These are phyloP conservation scores for Ictidomys tridecemlineatus DNA, from an alignment of 2,113 vertebrate species.

Conservation along the genomic window DNA sequence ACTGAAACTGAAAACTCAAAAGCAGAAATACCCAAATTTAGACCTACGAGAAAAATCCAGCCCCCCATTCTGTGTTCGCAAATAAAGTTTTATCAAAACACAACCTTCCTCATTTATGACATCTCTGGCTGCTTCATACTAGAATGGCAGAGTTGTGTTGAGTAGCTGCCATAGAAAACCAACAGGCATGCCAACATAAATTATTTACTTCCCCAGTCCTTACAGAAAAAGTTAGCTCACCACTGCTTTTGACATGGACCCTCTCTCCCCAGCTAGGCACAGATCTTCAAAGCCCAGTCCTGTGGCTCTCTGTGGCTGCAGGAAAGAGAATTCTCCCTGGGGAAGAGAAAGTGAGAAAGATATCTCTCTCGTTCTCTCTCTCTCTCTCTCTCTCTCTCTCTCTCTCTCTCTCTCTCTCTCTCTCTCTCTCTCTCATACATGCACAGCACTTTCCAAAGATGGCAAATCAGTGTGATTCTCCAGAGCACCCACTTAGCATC, in stretches of 20 bases:
- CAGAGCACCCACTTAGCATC: slow-evolving; percentile 46
- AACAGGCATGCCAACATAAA: neutral
- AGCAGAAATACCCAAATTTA: neutral
- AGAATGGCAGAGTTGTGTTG: neutral
- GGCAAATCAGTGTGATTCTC: slow-evolving; percentile 38
- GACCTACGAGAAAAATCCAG: neutral
- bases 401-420: neutral
- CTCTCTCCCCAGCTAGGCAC: neutral
- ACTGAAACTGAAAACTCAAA: neutral
- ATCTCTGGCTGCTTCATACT: neutral
- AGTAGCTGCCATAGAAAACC: neutral
- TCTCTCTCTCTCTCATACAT: neutral
- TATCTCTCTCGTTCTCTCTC: neutral
- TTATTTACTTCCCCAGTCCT: neutral
- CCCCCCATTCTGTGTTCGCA: neutral
- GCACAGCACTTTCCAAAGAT: neutral
- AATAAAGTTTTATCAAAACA: slow-evolving; percentile 11
- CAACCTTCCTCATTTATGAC: neutral
- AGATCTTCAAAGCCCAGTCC: neutral
- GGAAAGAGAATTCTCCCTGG: neutral
- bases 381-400: neutral
- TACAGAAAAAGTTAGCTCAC: neutral
- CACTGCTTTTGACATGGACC: neutral
- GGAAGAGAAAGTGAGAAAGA: neutral
- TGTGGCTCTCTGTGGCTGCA: neutral